Percentiles rank a stretch among this genome's conserved stretches.
Conservation (phyloP, 2,888 invertebrate genomes). For the Zhuqinia jingwanae region DNA sequence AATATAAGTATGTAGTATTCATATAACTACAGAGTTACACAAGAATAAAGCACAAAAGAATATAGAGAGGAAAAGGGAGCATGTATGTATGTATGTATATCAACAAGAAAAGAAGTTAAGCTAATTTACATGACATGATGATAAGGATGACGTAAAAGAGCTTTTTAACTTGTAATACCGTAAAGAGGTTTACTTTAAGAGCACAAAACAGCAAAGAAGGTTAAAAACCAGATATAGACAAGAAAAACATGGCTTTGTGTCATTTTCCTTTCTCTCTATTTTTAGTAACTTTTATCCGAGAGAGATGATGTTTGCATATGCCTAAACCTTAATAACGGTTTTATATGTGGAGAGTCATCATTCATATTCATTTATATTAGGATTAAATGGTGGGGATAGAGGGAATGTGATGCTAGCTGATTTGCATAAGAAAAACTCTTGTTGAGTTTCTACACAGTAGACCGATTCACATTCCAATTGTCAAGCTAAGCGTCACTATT, state of each 20-base stretch:
- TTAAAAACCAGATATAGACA: neutral
- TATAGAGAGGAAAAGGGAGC: neutral
- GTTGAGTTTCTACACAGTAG: neutral
- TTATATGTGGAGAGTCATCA: too few relatives aligned
- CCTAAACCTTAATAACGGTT: too few relatives aligned
- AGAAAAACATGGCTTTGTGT: neutral
- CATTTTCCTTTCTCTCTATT: neutral
- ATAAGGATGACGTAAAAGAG: conserved; percentile 20
- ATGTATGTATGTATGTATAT: neutral
- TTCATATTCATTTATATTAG: too few relatives aligned
- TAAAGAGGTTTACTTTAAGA: too few relatives aligned
- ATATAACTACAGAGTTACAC: neutral
- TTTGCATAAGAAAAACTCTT: conserved; percentile 40
- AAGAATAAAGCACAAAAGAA: neutral
- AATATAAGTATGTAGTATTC: neutral
- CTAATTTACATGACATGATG: conserved; percentile 26
- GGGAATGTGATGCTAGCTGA: neutral
- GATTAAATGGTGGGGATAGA: too few relatives aligned
- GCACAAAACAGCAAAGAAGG: too few relatives aligned
- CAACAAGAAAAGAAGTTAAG: conserved; percentile 22
- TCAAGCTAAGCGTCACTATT: too few relatives aligned
- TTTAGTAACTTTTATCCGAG: neutral
- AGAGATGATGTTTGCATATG: too few relatives aligned
- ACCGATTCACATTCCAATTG: too few relatives aligned
- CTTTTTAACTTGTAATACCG: neutral